phyloP scores from a whole-genome alignment of 1,140 invertebrate genomes.

The Trachymyrmex cornetzi region DNA sequence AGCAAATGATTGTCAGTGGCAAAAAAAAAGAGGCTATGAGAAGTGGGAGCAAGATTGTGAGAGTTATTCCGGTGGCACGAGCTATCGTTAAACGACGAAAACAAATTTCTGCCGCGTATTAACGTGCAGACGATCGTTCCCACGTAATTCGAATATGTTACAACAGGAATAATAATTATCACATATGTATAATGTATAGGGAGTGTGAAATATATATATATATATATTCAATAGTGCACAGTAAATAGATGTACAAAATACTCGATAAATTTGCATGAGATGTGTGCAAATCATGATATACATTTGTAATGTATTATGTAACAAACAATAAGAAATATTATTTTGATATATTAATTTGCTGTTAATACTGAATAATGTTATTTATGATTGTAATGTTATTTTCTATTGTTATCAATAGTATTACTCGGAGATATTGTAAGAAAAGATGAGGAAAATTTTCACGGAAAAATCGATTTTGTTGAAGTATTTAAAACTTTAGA shows the following conservation, averaged over 20 bases:
- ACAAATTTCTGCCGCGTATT: conserved; percentile 20
- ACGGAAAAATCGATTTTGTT: too few relatives aligned
- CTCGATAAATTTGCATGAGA: conserved; percentile 18
- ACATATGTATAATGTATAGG: not conserved
- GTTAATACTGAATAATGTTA: not conserved
- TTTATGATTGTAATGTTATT: not conserved
- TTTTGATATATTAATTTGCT: not conserved
- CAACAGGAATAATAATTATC: conserved; percentile 34
- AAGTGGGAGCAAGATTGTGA: not conserved
- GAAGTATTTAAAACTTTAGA: too few relatives aligned
- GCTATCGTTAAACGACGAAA: conserved; percentile 37
- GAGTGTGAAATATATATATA: not conserved
- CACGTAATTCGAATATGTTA: conserved; percentile 19
- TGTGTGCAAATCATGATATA: not conserved
- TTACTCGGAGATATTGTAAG: not conserved
- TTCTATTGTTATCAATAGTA: not conserved
- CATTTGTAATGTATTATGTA: not conserved
- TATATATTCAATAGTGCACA: conserved; percentile 21
- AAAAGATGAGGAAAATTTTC: not conserved
- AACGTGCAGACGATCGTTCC: conserved; percentile 22
- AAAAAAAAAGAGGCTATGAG: conserved; percentile 11
- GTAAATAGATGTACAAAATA: not conserved
- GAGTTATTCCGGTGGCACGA: conserved; percentile 21
- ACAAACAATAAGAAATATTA: not conserved
- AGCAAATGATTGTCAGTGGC: conserved; percentile 27